Evolutionary conservation across 1,140 invertebrate genomes (phyloP).

Genomic region (Drosophila jambulina): DNA sequence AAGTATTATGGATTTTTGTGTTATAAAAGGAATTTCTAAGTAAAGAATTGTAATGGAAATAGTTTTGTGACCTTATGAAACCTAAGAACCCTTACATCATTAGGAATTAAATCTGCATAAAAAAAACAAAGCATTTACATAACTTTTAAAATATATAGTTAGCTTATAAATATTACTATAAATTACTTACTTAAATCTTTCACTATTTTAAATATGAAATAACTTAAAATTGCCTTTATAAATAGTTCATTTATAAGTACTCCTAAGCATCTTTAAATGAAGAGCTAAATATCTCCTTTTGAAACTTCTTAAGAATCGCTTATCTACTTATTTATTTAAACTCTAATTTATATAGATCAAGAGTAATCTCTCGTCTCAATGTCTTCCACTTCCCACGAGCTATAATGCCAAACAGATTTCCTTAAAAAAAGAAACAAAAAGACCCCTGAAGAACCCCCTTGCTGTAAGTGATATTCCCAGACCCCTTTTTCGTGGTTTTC

Average conservation of each 20-base stretch:
- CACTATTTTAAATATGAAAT: neutral
- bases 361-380: neutral
- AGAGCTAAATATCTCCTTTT: neutral
- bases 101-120: neutral
- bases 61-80: neutral
- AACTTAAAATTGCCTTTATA: neutral
- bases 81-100: neutral
- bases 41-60: neutral
- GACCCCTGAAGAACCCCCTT: constrained; percentile 5
- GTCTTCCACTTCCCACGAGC: constrained; percentile 25
- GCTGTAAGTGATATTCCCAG: constrained; percentile 58
- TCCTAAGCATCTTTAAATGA: neutral
- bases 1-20: neutral
- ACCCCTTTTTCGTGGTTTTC: constrained; percentile 59
- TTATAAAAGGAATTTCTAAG: too few relatives aligned
- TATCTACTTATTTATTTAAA: neutral
- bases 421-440: neutral
- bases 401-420: constrained; percentile 17
- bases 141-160: neutral
- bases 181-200: neutral
- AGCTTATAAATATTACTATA: neutral
- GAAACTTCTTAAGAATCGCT: neutral
- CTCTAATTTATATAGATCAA: neutral
- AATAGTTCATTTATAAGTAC: neutral
- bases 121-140: neutral